Base-by-base conservation (phyloP, 2,888 invertebrate genomes). In the Parthenolecanium corni region DNA sequence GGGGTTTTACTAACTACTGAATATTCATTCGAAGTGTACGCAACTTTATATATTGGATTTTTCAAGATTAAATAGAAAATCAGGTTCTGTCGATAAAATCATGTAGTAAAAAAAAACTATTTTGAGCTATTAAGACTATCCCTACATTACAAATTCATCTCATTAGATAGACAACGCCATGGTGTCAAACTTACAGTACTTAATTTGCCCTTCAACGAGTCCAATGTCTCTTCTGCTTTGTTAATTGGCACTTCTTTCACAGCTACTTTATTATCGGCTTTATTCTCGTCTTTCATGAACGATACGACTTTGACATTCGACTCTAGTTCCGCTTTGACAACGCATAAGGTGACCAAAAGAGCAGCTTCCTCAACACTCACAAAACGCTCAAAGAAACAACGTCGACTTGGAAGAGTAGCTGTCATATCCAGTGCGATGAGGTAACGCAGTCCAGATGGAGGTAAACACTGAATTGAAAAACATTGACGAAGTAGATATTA, bases 311-410 rank as follows among this genome's bases (percentile, higher is more conserved):
- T 61, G 9, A 61, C 61, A 11, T 49, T 61, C 9, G 49, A 49
- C 23, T 49, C 61, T 2, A 36, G 52, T 12, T 63, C 63, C 11
- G 64, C 64, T 23, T 62, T 52, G 24, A 64, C 62, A 21, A 66
- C 57, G 25, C 64, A 64, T 3, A 66, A 21, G 21, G 51, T 62
- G 23, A 64, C 49, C 44, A 66, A 49, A 18, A 62, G 49, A 25
- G 63, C 53, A 44, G 66, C 66, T 64, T 66, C 66, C 24, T 64
- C 53, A 2, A 62, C 31, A 4, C 14, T 38, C n/a, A 64, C 36
- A 24, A 62, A 58, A 9, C 31, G 38, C 5, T 49, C 44, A 56
- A 1, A 49, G 3, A 14, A n/a, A 57, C 66, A 66, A 2, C n/a
- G 44, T 16, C 51, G 47, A 31, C 16, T 53, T 9, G 47, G 52